Conservation (phyloP, 2,113 vertebrate genomes). For the Rostratula benghalensis region DNA sequence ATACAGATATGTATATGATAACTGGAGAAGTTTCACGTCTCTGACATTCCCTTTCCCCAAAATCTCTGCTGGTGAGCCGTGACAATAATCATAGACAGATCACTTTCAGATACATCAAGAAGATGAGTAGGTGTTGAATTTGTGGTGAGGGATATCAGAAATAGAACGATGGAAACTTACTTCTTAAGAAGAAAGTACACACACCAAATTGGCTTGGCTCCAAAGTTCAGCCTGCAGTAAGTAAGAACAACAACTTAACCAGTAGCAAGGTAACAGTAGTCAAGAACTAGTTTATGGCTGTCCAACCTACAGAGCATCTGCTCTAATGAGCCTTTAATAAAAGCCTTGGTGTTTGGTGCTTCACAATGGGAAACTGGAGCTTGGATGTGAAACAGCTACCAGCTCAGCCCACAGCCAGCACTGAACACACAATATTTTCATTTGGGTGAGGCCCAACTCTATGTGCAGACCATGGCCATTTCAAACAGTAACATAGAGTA, state of each 20-base stretch:
- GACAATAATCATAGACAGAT: not conserved
- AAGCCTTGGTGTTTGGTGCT: not conserved
- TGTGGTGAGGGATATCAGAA: not conserved
- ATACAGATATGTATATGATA: not conserved
- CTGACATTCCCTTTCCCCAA: not conserved
- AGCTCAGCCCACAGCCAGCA: not conserved
- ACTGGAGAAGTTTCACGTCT: not conserved
- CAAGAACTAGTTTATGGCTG: not conserved
- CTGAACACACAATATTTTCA: not conserved
- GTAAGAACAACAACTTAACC: not conserved
- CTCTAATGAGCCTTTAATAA: not conserved
- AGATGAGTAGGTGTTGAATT: not conserved
- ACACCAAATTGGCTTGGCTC: not conserved
- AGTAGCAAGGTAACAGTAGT: not conserved
- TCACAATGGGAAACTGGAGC: not conserved
- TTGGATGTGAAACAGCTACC: not conserved
- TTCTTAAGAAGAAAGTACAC: not conserved
- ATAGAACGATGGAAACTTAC: not conserved
- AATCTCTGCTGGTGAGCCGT: not conserved
- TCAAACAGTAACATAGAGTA: not conserved
- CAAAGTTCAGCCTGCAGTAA: not conserved
- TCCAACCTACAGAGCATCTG: not conserved
- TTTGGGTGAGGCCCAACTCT: not conserved
- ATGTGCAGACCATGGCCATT: not conserved
- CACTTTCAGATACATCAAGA: not conserved